Percentiles rank a stretch among this genome's conserved stretches.
These are phyloP conservation scores for Conger conger DNA, from an alignment of 2,113 vertebrate species.

Conservation along the genomic window DNA sequence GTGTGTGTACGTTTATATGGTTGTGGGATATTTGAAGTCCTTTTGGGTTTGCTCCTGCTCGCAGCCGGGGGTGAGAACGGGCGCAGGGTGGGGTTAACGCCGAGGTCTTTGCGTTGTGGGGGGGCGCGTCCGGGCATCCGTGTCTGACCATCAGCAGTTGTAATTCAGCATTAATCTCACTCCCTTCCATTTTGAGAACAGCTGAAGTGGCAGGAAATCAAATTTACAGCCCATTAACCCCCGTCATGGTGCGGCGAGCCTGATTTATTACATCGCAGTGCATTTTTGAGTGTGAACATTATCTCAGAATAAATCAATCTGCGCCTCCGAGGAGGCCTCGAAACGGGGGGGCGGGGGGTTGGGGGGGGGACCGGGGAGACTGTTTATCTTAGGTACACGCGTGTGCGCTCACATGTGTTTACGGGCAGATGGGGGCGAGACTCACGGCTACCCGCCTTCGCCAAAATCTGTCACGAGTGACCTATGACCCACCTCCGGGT, in stretches of 20 bases:
- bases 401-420: neutral
- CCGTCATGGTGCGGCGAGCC: slow-evolving; percentile 30
- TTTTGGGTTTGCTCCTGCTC: neutral
- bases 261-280: slow-evolving; percentile 38
- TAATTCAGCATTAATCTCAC: slow-evolving; percentile 43
- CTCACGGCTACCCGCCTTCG: neutral
- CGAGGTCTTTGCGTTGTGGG: neutral
- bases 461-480: slow-evolving; percentile 8
- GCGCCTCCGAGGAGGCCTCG: slow-evolving; percentile 23
- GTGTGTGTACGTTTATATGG: neutral
- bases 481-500: neutral
- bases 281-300: slow-evolving; percentile 44
- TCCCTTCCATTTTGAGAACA: slow-evolving; percentile 43
- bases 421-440: neutral
- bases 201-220: slow-evolving; percentile 50
- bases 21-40: neutral
- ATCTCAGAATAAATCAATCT: slow-evolving; percentile 48
- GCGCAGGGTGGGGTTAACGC: neutral
- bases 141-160: slow-evolving; percentile 23
- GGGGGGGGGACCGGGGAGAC: neutral
- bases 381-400: neutral
- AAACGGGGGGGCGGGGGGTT: neutral
- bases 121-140: too few relatives aligned
- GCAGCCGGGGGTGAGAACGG: neutral
- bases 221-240: slow-evolving; percentile 47